Evolutionary conservation across 2,797 vertebrate species (phyloP).

Genomic region (Eptatretus atami): DNA sequence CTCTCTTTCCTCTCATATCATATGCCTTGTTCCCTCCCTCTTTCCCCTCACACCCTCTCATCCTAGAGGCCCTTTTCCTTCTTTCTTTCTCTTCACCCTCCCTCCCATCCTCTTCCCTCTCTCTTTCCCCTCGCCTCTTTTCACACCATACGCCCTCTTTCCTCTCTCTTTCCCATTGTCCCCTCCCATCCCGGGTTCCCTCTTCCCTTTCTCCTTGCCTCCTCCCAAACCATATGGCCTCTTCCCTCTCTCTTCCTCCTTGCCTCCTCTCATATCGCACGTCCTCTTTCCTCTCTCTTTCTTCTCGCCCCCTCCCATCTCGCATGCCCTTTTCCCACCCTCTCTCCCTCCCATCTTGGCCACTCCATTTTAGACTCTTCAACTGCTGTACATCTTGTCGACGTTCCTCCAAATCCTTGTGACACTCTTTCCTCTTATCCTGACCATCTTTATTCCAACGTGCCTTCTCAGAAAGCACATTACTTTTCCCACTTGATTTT

Average conservation of each 20-base stretch:
- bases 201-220: constrained; percentile 12
- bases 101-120: constrained; percentile 12
- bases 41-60: constrained; percentile 8
- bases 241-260: constrained; percentile 8
- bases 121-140: constrained; percentile 10
- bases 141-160: constrained; percentile 10
- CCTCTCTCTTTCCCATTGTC: background rate
- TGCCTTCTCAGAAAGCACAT: too few species aligned
- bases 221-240: constrained; percentile 11
- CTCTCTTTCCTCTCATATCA: constrained; percentile 10
- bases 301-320: background rate
- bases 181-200: background rate
- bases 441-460: too few species aligned
- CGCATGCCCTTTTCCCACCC: background rate
- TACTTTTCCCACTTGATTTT: too few species aligned
- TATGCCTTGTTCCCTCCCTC: constrained; percentile 8
- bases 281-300: constrained; percentile 1
- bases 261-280: background rate
- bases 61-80: background rate
- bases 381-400: too few species aligned
- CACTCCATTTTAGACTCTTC: too few species aligned
- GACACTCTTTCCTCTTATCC: too few species aligned
- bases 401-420: too few species aligned
- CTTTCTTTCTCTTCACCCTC: constrained; percentile 12
- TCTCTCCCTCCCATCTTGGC: background rate